Conservation (phyloP, 2,797 vertebrate species). For the Labeo calbasu region DNA sequence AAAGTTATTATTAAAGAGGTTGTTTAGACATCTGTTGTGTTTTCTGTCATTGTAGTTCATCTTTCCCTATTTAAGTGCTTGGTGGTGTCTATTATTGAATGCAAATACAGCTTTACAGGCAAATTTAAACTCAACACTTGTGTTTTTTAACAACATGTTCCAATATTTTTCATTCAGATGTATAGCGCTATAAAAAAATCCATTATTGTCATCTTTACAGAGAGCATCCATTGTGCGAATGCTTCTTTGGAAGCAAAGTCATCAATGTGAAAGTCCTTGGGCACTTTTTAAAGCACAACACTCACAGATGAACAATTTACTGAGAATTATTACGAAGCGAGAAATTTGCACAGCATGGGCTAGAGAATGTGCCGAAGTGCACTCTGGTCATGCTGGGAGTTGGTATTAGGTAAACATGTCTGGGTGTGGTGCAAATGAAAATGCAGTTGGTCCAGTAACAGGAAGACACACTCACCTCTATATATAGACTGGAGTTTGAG, state of each 20-base stretch:
- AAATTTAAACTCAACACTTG: neutral
- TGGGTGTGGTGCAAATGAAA: slow-evolving; percentile 10
- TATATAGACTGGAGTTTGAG: slow-evolving; percentile 11
- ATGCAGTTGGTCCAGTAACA: slow-evolving; percentile 17
- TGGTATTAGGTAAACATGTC: slow-evolving; percentile 31
- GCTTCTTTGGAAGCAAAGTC: neutral
- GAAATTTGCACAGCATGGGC: neutral
- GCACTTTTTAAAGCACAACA: neutral
- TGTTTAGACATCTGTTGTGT: slow-evolving; percentile 34
- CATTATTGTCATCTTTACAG: slow-evolving; percentile 5
- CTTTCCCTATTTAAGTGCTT: slow-evolving; percentile 15
- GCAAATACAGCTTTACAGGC: slow-evolving; percentile 15
- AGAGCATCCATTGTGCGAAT: neutral
- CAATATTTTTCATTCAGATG: slow-evolving; percentile 8
- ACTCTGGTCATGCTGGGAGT: neutral
- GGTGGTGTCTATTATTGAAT: slow-evolving; percentile 13
- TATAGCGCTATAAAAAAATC: neutral
- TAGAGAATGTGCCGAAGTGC: neutral
- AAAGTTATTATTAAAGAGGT: slow-evolving; percentile 33
- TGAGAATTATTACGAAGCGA: neutral
- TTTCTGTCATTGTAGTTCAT: slow-evolving; percentile 8
- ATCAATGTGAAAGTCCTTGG: neutral
- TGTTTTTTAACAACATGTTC: neutral
- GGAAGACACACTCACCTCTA: slow-evolving; percentile 39
- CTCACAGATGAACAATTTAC: neutral